phyloP scores from a whole-genome alignment of 2,113 vertebrate species.

The Crotalus horridus region DNA sequence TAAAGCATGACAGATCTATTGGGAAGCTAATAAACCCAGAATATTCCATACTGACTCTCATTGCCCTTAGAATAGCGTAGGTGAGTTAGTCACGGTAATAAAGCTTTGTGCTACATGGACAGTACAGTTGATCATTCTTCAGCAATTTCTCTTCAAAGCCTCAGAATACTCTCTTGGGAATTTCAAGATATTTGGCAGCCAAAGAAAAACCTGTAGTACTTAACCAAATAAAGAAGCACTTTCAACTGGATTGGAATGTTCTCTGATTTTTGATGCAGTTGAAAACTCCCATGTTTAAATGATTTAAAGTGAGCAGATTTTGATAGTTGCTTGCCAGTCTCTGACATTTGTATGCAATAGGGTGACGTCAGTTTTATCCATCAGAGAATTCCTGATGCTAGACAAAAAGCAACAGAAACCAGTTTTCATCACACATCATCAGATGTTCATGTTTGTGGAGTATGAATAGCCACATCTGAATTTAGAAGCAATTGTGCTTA shows the following conservation, averaged over 20 bases:
- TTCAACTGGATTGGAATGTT: background rate
- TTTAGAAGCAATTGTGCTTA: constrained; percentile 5
- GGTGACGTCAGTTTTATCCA: background rate
- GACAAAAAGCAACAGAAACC: background rate
- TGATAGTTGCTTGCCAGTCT: background rate
- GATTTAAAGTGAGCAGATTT: background rate
- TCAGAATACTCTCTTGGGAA: background rate
- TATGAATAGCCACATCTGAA: background rate
- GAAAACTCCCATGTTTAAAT: background rate
- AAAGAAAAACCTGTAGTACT: background rate
- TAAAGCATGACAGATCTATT: background rate
- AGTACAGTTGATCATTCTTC: background rate
- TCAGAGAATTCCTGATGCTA: background rate
- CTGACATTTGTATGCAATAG: background rate
- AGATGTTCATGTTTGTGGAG: background rate
- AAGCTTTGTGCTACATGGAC: background rate
- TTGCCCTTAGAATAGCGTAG: background rate
- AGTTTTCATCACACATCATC: background rate
- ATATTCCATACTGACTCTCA: background rate
- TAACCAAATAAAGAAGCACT: background rate
- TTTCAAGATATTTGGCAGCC: background rate
- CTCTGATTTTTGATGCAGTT: background rate
- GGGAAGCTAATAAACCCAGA: background rate
- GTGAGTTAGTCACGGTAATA: background rate
- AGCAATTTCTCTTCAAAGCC: background rate